Percentiles rank a stretch among this genome's conserved stretches.
Evolutionary conservation across 2,888 invertebrate genomes (phyloP).

Genomic region (Mythimna ferrago): DNA sequence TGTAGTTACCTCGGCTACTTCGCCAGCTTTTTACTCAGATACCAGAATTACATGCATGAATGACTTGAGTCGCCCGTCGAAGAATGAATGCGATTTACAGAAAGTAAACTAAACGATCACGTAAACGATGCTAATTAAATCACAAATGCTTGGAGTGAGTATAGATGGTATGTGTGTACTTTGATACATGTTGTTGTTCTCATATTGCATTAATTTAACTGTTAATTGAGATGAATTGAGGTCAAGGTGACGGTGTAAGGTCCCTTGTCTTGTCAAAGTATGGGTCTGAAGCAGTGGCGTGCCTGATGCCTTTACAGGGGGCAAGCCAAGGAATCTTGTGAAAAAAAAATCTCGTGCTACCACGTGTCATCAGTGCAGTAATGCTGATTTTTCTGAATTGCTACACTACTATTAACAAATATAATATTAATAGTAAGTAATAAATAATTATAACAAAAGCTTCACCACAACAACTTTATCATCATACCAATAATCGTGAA

Average conservation of each 20-base stretch:
- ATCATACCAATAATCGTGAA: too few relatives aligned
- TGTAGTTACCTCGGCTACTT: too few relatives aligned
- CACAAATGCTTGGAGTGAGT: constrained; percentile 12
- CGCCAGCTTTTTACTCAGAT: background rate
- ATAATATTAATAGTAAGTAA: too few relatives aligned
- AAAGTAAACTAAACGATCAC: constrained; percentile 30
- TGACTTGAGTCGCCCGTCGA: constrained; percentile 16
- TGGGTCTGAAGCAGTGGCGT: too few relatives aligned
- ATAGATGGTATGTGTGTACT: background rate
- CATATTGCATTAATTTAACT: constrained; percentile 31
- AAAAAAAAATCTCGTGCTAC: too few relatives aligned
- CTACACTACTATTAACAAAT: too few relatives aligned
- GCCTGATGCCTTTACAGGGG: too few relatives aligned
- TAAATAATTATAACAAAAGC: too few relatives aligned
- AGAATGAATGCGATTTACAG: constrained; percentile 20
- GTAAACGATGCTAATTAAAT: constrained; percentile 21
- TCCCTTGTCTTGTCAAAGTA: background rate
- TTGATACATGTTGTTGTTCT: constrained; percentile 21
- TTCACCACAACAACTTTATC: too few relatives aligned
- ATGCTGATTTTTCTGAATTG: too few relatives aligned
- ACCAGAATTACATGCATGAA: constrained; percentile 19
- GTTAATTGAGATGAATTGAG: constrained; percentile 41
- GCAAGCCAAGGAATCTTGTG: too few relatives aligned
- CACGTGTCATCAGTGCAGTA: too few relatives aligned
- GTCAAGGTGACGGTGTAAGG: constrained; percentile 18